Percentiles rank a stretch among this genome's conserved stretches.
Evolutionary conservation across 2,888 invertebrate genomes (phyloP).

Genomic region (Cataglyphis rosenhaueri): DNA sequence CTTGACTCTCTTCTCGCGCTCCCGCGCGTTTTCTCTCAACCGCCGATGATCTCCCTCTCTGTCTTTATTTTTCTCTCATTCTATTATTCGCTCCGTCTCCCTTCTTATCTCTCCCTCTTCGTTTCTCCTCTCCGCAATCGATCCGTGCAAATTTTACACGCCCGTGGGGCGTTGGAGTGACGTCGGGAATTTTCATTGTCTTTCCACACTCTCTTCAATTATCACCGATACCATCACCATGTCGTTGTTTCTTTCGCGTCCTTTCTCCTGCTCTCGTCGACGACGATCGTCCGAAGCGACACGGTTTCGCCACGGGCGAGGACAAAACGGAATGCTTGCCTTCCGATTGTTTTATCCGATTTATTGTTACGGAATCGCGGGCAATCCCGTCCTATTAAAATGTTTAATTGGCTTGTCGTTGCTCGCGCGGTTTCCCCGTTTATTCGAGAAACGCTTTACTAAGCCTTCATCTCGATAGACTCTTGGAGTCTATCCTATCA

Average conservation of each 20-base stretch:
- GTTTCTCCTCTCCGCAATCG: conserved; percentile 66
- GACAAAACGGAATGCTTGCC: conserved; percentile 53
- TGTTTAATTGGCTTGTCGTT: conserved; percentile 80
- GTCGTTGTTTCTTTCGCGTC: conserved; percentile 30
- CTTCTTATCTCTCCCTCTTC: background rate
- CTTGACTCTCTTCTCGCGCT: conserved; percentile 64
- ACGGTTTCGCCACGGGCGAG: conserved; percentile 36
- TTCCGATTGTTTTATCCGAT: conserved; percentile 77
- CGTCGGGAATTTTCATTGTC: conserved; percentile 77
- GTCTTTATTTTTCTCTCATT: background rate
- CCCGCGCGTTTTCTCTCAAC: conserved; percentile 57
- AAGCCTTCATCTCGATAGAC: background rate
- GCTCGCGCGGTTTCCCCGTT: conserved; percentile 60
- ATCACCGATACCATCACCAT: conserved; percentile 26
- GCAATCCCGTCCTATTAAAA: conserved; percentile 67
- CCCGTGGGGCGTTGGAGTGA: conserved; percentile 74
- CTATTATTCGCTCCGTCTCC: conserved; percentile 25
- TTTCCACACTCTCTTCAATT: conserved; percentile 62
- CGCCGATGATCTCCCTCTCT: conserved; percentile 23
- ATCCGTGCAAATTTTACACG: conserved; percentile 82
- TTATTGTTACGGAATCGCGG: conserved; percentile 73
- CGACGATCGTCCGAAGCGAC: conserved; percentile 54
- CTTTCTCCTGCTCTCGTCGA: conserved; percentile 34
- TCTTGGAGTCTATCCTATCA: background rate
- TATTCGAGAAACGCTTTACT: conserved; percentile 31